A percentile compares a stretch with the other conserved stretches of the same genome.
phyloP scores from a whole-genome alignment of 2,888 invertebrate species.

The Ypsolopha scabrella region DNA sequence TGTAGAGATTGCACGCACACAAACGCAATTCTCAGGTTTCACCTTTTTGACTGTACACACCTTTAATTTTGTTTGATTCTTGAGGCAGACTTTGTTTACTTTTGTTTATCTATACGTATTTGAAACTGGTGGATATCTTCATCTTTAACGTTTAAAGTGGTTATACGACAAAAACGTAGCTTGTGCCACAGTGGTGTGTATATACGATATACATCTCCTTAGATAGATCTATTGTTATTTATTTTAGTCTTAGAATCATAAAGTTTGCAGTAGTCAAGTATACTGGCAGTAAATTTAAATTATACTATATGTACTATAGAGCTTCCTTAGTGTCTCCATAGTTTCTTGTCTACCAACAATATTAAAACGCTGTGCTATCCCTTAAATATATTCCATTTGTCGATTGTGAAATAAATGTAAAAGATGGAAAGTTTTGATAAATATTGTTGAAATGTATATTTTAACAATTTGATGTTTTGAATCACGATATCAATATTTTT shows the following conservation, averaged over 20 bases:
- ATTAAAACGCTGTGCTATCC: not conserved
- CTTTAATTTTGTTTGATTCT: too few relatives aligned
- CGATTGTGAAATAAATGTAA: not conserved
- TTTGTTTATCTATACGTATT: too few relatives aligned
- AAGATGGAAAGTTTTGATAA: not conserved
- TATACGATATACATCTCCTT: constrained; percentile 51
- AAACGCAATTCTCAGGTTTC: too few relatives aligned
- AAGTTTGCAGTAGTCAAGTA: constrained; percentile 46
- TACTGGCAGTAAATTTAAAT: constrained; percentile 36
- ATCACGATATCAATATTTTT: constrained; percentile 1
- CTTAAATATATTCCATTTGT: constrained; percentile 3
- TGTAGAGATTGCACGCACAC: too few relatives aligned
- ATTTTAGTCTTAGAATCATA: constrained; percentile 44
- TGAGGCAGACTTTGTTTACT: too few relatives aligned
- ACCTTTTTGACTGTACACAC: too few relatives aligned
- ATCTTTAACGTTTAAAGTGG: too few relatives aligned
- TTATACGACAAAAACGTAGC: constrained; percentile 27
- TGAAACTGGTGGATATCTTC: too few relatives aligned
- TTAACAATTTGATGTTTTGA: constrained; percentile 1
- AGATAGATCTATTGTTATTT: constrained; percentile 59
- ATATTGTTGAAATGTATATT: not conserved
- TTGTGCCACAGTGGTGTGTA: constrained; percentile 60
- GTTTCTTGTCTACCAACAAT: constrained; percentile 15
- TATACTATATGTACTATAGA: constrained; percentile 49
- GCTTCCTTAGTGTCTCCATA: constrained; percentile 49